Percentiles rank a stretch among this genome's conserved stretches.
These are phyloP conservation scores for Drosophila repleta DNA, from an alignment of 1,140 invertebrate genomes.

Conservation along the genomic window DNA sequence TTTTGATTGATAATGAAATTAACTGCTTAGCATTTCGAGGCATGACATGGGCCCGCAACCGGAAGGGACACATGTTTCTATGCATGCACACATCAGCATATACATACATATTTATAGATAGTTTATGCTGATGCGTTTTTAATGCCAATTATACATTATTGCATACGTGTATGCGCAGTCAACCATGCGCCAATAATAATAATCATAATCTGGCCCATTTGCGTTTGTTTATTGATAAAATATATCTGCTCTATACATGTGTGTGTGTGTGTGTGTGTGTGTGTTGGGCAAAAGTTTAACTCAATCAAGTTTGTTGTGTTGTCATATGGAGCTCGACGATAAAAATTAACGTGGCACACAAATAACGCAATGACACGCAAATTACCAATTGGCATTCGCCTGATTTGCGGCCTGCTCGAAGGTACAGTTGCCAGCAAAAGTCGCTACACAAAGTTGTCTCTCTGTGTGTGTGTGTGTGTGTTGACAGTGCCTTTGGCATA, in stretches of 20 bases:
- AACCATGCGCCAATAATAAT: conserved; percentile 31
- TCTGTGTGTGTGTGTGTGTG: conserved; percentile 1
- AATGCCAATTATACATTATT: conserved; percentile 73
- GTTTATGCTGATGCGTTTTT: conserved; percentile 71
- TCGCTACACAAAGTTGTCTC: conserved; percentile 1
- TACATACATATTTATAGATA: conserved; percentile 25
- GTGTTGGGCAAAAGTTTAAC: conserved; percentile 36
- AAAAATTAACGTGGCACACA: conserved; percentile 46
- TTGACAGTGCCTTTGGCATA: conserved; percentile 33
- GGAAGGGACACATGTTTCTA: conserved; percentile 28
- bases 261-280: not conserved
- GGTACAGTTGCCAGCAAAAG: conserved; percentile 39
- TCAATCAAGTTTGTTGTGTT: conserved; percentile 10
- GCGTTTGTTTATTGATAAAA: conserved; percentile 71
- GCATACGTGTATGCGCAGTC: conserved; percentile 16
- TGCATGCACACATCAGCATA: conserved; percentile 3
- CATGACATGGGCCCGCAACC: conserved; percentile 51
- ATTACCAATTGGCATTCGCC: conserved; percentile 69
- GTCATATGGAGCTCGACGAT: not conserved
- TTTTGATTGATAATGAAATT: conserved; percentile 80
- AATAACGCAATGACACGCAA: conserved; percentile 75
- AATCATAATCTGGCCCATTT: conserved; percentile 57
- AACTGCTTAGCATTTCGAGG: conserved; percentile 76
- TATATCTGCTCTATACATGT: conserved; percentile 24
- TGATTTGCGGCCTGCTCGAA: conserved; percentile 40